Evolutionary conservation across 2,113 vertebrate genomes (phyloP), one percentile per base, ranked within the genome.

Genomic region (Corydoras sp.): DNA sequence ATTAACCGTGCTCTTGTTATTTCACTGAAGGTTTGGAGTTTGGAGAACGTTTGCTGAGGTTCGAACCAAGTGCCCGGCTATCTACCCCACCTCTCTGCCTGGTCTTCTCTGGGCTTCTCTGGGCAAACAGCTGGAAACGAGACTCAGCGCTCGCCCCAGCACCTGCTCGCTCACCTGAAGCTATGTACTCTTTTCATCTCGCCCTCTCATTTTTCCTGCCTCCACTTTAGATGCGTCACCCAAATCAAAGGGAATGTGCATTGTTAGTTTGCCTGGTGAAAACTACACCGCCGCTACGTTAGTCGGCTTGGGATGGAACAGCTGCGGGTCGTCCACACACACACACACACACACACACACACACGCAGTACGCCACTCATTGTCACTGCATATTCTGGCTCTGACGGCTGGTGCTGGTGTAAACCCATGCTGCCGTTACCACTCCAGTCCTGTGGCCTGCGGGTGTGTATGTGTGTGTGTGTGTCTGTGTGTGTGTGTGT

Each of bases 201-300:
- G 31, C 67, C 56, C 50, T 67, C 71, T 73, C 72, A 6, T 58
- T 49, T 4, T 51, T 73, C 29, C 13, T 68, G 11, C 62, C 48
- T 73, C n/a, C 55, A 51, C 75, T 82, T 79, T 70, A 81, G 81
- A 85, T 80, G 61, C 72, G 79, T 77, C 72, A 66, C 77, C 79
- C 78, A 81, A 87, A 86, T 88, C 83, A 88, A 88, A 87, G 83
- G 74, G 73, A 72, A 68, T 2, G 73, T 5, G 48, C 83, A 78
- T 84, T 83, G 82, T 86, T 75, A 31, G 4, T 71, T 62, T 73
- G 68, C 5, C 69, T 70, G 76, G 71, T 56, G 76, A 85, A 86
- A 83, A 81, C 81, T 84, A 88, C 67, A 84, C 85, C 81, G 0
- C 75, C 84, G 86, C 86, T 83, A 86, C 76, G 83, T 79, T 83